Evolutionary conservation across 2,888 invertebrate genomes (phyloP), one percentile per base, ranked within the genome.

Genomic region (Polietes domitor): DNA sequence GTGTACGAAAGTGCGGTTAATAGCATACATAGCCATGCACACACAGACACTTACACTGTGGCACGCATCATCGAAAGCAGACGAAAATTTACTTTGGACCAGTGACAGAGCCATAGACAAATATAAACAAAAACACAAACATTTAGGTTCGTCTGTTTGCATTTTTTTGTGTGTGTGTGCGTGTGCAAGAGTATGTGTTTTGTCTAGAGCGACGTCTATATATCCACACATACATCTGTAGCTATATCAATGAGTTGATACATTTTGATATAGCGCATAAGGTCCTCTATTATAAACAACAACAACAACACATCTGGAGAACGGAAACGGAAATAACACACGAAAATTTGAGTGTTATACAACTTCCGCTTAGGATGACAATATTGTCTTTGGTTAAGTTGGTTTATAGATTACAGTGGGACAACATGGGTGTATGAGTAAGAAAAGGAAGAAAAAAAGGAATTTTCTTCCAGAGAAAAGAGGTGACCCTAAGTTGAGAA

Each of bases 41-140:
- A 61, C 61, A 26, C 15, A 58, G 1, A 68, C 68, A 68, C 15
- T 9, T 24, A 12, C 68, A 68, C 21, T 15, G 5, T 24, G 21
- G 24, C 41, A 68, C 68, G 68, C 68, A 68, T 68, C 68, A 41
- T 5, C 6, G 68, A 21, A 21, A 21, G 43, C 75, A 78, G 83
- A 78, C 75, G 41, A 68, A 43, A 68, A 68, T 68, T 68, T 68
- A 43, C 41, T 68, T 68, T 65, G 65, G 65, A 37, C 65, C 65
- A 28, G 41, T 37, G 65, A 65, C 65, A 65, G 37, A 65, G 61
- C 58, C 65, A 71, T 41, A 77, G 47, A 75, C 71, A 83, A 77
- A 77, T 74, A 65, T 12, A 79, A 76, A 76, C 65, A n/a, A n/a
- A n/a, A n/a, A n/a, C n/a, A 10, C 28, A 68, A 65, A 65, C 65